A percentile compares a stretch with the other conserved stretches of the same genome.
These are phyloP conservation scores for Luperina nickerlii DNA, from an alignment of 2,888 invertebrate genomes.

Conservation along the genomic window DNA sequence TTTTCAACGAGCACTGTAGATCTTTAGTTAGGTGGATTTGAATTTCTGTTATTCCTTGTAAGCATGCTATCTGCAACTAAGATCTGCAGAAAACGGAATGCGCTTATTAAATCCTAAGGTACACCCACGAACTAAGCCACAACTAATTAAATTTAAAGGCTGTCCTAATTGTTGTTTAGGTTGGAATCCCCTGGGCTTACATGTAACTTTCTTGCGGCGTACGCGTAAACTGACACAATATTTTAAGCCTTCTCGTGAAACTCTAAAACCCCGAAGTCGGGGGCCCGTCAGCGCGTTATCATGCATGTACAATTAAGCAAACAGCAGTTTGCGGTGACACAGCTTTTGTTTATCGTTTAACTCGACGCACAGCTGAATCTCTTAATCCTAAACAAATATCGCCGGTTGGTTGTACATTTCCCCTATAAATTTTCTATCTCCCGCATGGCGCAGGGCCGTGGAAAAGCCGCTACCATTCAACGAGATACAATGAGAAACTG, in stretches of 20 bases:
- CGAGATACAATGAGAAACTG: conserved; percentile 87
- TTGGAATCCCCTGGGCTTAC: conserved; percentile 66
- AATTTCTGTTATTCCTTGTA: conserved; percentile 54
- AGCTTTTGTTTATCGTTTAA: conserved; percentile 87
- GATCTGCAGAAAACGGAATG: conserved; percentile 63
- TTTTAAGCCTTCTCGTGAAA: conserved; percentile 74
- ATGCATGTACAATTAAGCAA: conserved; percentile 87
- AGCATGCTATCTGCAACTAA: conserved; percentile 52
- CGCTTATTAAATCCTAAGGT: conserved; percentile 61
- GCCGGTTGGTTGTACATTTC: conserved; percentile 68
- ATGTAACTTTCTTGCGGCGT: conserved; percentile 70
- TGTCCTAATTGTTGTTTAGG: conserved; percentile 66
- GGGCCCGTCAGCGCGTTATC: conserved; percentile 83
- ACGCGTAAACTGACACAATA: conserved; percentile 72
- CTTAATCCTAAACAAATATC: conserved; percentile 89
- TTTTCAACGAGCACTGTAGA: conserved; percentile 31
- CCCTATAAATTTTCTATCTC: conserved; percentile 79
- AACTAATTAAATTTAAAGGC: conserved; percentile 68
- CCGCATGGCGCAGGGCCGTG: conserved; percentile 67
- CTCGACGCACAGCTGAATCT: conserved; percentile 83
- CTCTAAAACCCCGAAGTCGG: conserved; percentile 72
- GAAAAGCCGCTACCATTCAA: conserved; percentile 76
- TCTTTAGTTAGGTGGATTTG: conserved; percentile 47
- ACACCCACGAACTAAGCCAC: conserved; percentile 55
- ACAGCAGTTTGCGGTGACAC: conserved; percentile 85